Percentiles rank a stretch among this genome's conserved stretches.
phyloP scores from a whole-genome alignment of 2,888 invertebrate genomes.

The Thera obeliscata region DNA sequence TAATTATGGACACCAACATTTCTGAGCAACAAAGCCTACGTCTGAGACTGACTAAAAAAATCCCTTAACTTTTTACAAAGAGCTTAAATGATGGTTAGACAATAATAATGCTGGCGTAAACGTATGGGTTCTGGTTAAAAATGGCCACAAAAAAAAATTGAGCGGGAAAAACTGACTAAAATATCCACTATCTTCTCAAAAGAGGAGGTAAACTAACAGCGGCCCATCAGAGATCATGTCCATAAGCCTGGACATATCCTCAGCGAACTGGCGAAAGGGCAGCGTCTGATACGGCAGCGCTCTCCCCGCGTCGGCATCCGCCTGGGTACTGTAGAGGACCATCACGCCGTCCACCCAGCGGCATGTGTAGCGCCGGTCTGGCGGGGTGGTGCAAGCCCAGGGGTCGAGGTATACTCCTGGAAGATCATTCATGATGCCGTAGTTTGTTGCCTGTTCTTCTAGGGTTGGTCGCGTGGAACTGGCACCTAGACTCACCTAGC shows the following conservation, averaged over 20 bases:
- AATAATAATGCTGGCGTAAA: too few species aligned
- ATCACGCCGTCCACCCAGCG: conserved; percentile 90
- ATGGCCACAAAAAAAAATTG: too few species aligned
- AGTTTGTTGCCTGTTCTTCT: too few species aligned
- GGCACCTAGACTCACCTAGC: too few species aligned
- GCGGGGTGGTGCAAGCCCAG: conserved; percentile 90
- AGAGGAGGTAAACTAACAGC: conserved; percentile 85
- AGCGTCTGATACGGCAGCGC: conserved; percentile 88
- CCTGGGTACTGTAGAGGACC: conserved; percentile 86
- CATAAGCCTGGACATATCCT: conserved; percentile 92
- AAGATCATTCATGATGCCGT: neutral
- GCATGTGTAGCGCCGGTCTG: conserved; percentile 87
- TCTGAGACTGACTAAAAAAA: too few species aligned
- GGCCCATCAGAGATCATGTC: conserved; percentile 98
- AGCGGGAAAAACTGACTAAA: too few species aligned
- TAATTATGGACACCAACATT: too few species aligned
- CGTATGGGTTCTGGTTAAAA: too few species aligned
- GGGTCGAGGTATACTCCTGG: conserved; percentile 87
- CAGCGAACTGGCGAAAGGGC: conserved; percentile 89
- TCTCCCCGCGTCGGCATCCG: conserved; percentile 79
- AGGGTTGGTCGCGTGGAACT: too few species aligned
- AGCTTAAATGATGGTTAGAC: too few species aligned
- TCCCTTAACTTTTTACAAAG: too few species aligned
- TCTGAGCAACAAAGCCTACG: too few species aligned
- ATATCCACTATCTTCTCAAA: neutral